Conservation (phyloP, 2,113 vertebrate genomes). For the Ictalurus punctatus region DNA sequence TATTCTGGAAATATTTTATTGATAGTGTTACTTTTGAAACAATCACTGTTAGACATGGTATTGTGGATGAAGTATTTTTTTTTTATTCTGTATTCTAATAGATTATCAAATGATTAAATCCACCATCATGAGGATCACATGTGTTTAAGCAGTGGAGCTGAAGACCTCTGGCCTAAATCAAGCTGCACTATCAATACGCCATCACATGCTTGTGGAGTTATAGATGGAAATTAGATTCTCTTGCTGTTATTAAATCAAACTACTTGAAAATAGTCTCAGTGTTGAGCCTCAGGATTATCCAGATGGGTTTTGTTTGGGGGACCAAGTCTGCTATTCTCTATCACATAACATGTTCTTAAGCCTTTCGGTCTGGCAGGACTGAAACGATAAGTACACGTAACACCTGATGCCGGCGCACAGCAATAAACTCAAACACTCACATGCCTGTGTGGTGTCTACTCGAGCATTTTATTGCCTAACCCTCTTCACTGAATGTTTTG, state of each 20-base stretch:
- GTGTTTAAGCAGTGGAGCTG: neutral
- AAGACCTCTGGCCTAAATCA: conserved; percentile 24
- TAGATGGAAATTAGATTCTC: conserved; percentile 13
- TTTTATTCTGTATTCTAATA: neutral
- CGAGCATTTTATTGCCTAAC: conserved; percentile 4
- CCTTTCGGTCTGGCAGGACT: conserved; percentile 10
- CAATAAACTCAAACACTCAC: conserved; percentile 9
- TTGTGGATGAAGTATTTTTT: no score
- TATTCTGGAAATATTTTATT: neutral
- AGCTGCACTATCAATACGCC: conserved; percentile 28
- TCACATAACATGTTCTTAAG: conserved; percentile 37
- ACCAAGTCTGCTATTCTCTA: conserved; percentile 15
- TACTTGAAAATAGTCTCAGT: neutral
- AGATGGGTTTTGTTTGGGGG: conserved; percentile 39
- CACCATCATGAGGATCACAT: neutral
- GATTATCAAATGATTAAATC: neutral
- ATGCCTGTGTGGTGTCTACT: conserved; percentile 15
- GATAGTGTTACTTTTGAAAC: neutral
- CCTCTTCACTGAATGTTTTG: conserved; percentile 18
- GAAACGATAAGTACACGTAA: conserved; percentile 26
- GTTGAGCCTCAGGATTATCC: conserved; percentile 29
- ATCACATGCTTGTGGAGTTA: conserved; percentile 7
- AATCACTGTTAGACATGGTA: neutral
- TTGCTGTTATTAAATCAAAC: conserved; percentile 33
- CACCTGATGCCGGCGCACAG: conserved; percentile 19